phyloP scores from a whole-genome alignment of 2,797 vertebrate genomes.

The Hippocampus kuda region DNA sequence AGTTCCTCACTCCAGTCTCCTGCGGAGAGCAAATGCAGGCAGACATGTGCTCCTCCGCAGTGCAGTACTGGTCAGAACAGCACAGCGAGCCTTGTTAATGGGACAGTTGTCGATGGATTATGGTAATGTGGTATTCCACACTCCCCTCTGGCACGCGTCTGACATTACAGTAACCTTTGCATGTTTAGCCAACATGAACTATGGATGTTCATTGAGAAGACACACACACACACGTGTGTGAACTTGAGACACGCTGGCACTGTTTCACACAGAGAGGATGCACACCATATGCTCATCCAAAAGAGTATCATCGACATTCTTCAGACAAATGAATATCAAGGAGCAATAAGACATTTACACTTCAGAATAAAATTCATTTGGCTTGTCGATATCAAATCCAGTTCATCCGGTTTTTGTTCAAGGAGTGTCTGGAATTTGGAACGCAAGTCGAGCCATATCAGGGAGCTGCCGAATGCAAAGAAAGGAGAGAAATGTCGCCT shows the following conservation, averaged over 20 bases:
- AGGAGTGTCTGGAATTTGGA: slow-evolving; percentile 38
- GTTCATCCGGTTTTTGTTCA: slow-evolving; percentile 35
- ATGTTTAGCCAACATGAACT: slow-evolving; percentile 65
- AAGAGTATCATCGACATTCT: slow-evolving; percentile 38
- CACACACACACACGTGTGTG: slow-evolving; percentile 1
- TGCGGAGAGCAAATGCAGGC: slow-evolving; percentile 13
- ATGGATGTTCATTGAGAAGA: slow-evolving; percentile 62
- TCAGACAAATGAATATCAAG: slow-evolving; percentile 34
- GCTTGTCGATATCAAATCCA: slow-evolving; percentile 35
- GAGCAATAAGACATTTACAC: slow-evolving; percentile 41
- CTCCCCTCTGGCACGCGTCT: slow-evolving; percentile 61
- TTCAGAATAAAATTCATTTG: slow-evolving; percentile 42
- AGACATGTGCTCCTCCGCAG: slow-evolving; percentile 35
- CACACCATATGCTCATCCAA: slow-evolving; percentile 30
- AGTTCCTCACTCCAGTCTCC: slow-evolving; percentile 7
- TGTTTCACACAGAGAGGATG: slow-evolving; percentile 12
- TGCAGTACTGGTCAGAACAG: slow-evolving; percentile 25
- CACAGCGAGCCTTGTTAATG: slow-evolving; percentile 34
- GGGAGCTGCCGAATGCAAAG: slow-evolving; percentile 6
- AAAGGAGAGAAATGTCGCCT: slow-evolving; percentile 7
- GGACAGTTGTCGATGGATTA: slow-evolving; percentile 66
- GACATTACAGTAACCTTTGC: slow-evolving; percentile 73
- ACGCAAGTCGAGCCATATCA: slow-evolving; percentile 19
- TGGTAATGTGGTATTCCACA: slow-evolving; percentile 70
- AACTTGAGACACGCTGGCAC: slow-evolving; percentile 11